A percentile compares a stretch with the other conserved stretches of the same genome.
Evolutionary conservation across 2,888 invertebrate species (phyloP).

Genomic region (Athripsodes cinereus): DNA sequence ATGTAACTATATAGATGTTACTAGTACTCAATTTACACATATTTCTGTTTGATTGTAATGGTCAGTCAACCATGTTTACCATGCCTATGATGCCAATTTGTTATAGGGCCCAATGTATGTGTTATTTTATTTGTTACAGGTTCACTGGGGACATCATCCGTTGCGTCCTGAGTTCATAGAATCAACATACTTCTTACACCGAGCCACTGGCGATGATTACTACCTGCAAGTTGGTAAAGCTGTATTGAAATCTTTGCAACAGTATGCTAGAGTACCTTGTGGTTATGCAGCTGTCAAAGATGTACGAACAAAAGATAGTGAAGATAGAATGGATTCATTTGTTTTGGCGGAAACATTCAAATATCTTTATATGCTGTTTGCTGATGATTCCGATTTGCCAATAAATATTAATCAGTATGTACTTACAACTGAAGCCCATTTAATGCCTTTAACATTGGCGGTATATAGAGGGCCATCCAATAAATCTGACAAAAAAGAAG

Average conservation of each 20-base stretch:
- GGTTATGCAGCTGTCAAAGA: constrained; percentile 98
- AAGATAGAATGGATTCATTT: constrained; percentile 98
- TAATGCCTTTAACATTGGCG: constrained; percentile 81
- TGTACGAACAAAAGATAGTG: constrained; percentile 82
- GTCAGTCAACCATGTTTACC: too few relatives aligned
- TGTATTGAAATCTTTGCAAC: constrained; percentile 82
- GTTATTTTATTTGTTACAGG: constrained; percentile 42
- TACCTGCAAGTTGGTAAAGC: constrained; percentile 87
- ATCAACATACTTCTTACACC: constrained; percentile 94
- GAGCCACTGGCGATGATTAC: constrained; percentile 92
- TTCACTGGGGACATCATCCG: constrained; percentile 98
- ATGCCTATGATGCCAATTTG: too few relatives aligned
- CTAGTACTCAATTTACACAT: too few relatives aligned
- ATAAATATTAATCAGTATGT: constrained; percentile 81
- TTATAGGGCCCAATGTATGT: too few relatives aligned
- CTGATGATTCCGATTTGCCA: constrained; percentile 77
- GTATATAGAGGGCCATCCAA: constrained; percentile 51
- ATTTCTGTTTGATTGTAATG: too few relatives aligned
- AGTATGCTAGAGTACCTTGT: constrained; percentile 87
- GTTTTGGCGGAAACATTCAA: constrained; percentile 97
- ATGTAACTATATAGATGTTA: too few relatives aligned
- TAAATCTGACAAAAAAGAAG: constrained; percentile 40
- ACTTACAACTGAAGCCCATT: constrained; percentile 92
- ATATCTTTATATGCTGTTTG: constrained; percentile 90
- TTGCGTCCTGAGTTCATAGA: constrained; percentile 96